Evolutionary conservation across 2,888 invertebrate genomes (phyloP).

Genomic region (Hermodice carunculata): DNA sequence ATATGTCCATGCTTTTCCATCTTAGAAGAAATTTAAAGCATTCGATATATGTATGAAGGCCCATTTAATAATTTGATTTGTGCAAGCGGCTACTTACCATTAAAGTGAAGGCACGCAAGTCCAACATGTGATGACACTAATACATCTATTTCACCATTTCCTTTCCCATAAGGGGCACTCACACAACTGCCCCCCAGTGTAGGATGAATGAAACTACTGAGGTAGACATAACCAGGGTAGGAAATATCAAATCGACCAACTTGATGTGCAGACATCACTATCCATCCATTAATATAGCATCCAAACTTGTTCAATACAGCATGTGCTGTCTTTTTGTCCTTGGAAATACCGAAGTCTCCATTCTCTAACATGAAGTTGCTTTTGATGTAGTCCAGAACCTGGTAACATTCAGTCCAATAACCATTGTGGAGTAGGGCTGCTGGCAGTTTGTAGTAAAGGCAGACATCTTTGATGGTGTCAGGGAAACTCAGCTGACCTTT

Average conservation of each 20-base stretch:
- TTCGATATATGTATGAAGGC: too few species aligned
- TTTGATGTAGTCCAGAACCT: neutral
- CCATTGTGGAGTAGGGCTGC: neutral
- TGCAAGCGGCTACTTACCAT: neutral
- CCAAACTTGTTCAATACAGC: neutral
- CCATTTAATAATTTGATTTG: too few species aligned
- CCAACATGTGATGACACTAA: neutral
- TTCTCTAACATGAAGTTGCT: neutral
- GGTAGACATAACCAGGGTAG: neutral
- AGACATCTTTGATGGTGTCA: neutral
- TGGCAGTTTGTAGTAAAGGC: neutral
- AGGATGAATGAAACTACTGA: neutral
- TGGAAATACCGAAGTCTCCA: neutral
- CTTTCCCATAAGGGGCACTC: neutral
- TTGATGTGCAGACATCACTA: neutral
- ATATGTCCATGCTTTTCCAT: too few species aligned
- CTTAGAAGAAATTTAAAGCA: too few species aligned
- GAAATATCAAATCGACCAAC: neutral
- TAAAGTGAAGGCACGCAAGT: neutral
- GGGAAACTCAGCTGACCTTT: neutral
- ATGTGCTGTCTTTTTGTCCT: neutral
- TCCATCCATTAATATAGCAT: neutral
- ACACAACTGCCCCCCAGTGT: neutral
- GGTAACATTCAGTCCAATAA: neutral
- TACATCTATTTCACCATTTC: neutral